phyloP scores from a whole-genome alignment of 2,113 vertebrate species.

The Malurus cyaneus region DNA sequence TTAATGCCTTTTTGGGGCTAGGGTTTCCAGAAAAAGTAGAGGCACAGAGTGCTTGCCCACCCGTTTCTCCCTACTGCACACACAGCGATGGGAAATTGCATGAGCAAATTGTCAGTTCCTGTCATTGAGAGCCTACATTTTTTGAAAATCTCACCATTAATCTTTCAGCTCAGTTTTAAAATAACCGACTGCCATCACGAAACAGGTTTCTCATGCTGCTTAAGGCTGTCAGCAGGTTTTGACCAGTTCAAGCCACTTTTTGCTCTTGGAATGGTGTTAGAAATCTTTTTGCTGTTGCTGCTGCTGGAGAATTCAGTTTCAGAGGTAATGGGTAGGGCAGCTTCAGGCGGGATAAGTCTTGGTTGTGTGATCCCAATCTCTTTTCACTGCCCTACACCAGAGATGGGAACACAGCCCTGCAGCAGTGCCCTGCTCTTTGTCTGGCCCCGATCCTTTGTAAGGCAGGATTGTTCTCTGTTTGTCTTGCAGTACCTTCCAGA shows the following conservation, averaged over 20 bases:
- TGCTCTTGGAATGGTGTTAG: slow-evolving; percentile 7
- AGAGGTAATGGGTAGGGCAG: slow-evolving; percentile 30
- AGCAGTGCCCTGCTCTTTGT: background rate
- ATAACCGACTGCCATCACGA: slow-evolving; percentile 60
- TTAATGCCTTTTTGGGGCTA: slow-evolving; percentile 34
- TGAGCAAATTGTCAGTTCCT: slow-evolving; percentile 65
- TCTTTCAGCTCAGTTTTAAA: slow-evolving; percentile 63
- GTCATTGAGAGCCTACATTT: slow-evolving; percentile 45
- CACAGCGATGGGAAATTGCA: slow-evolving; percentile 57
- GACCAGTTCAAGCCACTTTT: slow-evolving; percentile 26
- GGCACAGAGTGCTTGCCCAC: slow-evolving; percentile 33
- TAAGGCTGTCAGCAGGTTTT: slow-evolving; percentile 61
- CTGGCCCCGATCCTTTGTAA: background rate
- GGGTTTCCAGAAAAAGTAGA: slow-evolving; percentile 38
- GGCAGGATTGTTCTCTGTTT: background rate
- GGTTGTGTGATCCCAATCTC: background rate
- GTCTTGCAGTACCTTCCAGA: slow-evolving; percentile 51
- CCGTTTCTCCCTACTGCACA: slow-evolving; percentile 30
- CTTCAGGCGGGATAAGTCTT: background rate
- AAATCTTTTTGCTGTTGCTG: background rate
- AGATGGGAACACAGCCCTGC: background rate
- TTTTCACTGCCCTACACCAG: background rate
- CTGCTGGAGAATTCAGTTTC: slow-evolving; percentile 22
- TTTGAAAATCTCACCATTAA: slow-evolving; percentile 63
- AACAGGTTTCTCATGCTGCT: slow-evolving; percentile 60